Conservation (phyloP, 1,140 invertebrate genomes). For the Ostrea denselamellosa region DNA sequence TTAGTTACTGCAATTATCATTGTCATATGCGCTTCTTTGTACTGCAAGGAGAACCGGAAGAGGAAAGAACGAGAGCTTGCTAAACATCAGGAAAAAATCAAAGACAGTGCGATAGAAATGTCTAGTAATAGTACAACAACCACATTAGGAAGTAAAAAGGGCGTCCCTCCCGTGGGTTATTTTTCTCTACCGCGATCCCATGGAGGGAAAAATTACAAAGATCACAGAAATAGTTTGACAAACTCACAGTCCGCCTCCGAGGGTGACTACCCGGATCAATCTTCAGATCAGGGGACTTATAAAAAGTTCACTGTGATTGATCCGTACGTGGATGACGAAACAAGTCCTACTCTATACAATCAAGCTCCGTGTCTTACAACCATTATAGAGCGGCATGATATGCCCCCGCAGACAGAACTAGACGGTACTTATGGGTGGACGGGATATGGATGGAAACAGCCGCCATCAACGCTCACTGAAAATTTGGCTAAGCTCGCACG, state of each 20-base stretch:
- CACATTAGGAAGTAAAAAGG: conserved; percentile 56
- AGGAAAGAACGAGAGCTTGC: conserved; percentile 58
- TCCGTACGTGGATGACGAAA: conserved; percentile 55
- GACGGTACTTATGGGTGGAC: conserved; percentile 54
- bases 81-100: conserved; percentile 52
- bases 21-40: conserved; percentile 60
- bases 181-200: conserved; percentile 48
- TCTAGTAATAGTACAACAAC: conserved; percentile 58
- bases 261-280: conserved; percentile 55
- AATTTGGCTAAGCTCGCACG: conserved; percentile 57
- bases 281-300: conserved; percentile 56
- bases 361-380: conserved; percentile 55
- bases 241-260: conserved; percentile 55
- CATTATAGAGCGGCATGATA: conserved; percentile 58
- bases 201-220: conserved; percentile 38
- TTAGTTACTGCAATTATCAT: conserved; percentile 61
- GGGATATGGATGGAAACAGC: conserved; percentile 55
- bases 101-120: conserved; percentile 61
- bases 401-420: conserved; percentile 51
- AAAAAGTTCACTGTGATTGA: conserved; percentile 54
- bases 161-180: conserved; percentile 46
- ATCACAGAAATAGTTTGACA: conserved; percentile 67
- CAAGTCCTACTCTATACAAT: conserved; percentile 54
- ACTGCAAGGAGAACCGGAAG: conserved; percentile 47
- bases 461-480: conserved; percentile 48